Evolutionary conservation across 2,888 invertebrate genomes (phyloP).

Genomic region (Pelosia muscerda): DNA sequence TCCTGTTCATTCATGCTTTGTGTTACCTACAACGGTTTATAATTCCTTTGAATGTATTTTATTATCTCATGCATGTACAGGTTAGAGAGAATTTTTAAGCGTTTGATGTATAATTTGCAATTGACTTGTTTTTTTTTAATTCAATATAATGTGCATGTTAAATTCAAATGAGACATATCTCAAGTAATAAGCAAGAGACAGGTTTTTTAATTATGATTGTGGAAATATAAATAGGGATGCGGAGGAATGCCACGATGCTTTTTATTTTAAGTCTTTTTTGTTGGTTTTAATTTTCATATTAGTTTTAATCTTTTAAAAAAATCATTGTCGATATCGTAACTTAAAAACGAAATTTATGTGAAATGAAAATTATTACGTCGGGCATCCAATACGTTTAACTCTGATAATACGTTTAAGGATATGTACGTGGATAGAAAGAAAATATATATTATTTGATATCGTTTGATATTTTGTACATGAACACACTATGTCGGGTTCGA

Average conservation of each 20-base stretch:
- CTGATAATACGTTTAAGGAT: neutral
- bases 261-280: too few relatives aligned
- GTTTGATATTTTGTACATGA: too few relatives aligned
- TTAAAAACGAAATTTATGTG: neutral
- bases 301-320: too few relatives aligned
- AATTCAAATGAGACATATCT: conserved; percentile 11
- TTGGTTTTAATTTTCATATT: too few relatives aligned
- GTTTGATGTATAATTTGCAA: conserved; percentile 7
- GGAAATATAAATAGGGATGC: neutral
- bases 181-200: neutral
- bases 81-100: conserved; percentile 7
- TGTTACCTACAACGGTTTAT: conserved; percentile 4
- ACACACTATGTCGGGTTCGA: too few relatives aligned
- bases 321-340: neutral
- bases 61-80: neutral
- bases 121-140: too few relatives aligned
- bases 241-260: too few relatives aligned
- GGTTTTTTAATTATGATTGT: conserved; percentile 1
- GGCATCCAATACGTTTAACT: neutral
- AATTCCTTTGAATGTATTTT: conserved; percentile 9
- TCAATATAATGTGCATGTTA: conserved; percentile 12
- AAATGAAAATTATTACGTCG: neutral
- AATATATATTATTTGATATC: too few relatives aligned
- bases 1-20: conserved; percentile 13
- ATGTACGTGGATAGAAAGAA: neutral